Conservation (phyloP, 2,888 invertebrate genomes). For the Subacronicta megacephala region DNA sequence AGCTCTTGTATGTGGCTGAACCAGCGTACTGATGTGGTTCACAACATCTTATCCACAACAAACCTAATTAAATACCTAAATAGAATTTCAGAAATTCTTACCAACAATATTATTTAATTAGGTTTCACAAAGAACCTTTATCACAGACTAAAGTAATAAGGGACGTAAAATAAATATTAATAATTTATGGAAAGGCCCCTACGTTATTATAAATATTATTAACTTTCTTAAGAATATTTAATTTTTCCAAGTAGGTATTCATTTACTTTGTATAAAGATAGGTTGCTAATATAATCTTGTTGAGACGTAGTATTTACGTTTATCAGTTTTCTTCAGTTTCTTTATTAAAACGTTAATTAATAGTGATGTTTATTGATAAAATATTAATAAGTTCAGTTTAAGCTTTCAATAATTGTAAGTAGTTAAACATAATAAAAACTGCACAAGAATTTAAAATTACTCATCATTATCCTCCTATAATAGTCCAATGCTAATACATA, state of each 20-base stretch:
- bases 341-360: too few relatives aligned
- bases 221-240: constrained; percentile 2
- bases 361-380: too few relatives aligned
- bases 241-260: constrained; percentile 5
- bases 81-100: neutral
- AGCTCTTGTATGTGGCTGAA: neutral
- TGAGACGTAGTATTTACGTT: too few relatives aligned
- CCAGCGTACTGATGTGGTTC: constrained; percentile 17
- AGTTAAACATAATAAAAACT: too few relatives aligned
- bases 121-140: constrained; percentile 12
- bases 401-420: too few relatives aligned
- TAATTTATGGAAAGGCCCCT: constrained; percentile 11
- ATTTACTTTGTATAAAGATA: constrained; percentile 6
- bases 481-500: too few relatives aligned
- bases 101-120: constrained; percentile 13
- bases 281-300: constrained; percentile 1
- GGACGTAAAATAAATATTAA: constrained; percentile 21
- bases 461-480: too few relatives aligned
- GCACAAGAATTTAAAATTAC: too few relatives aligned
- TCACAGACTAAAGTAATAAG: constrained; percentile 20
- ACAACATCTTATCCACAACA: constrained; percentile 2
- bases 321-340: neutral
- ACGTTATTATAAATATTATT: constrained; percentile 21
- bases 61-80: constrained; percentile 1
- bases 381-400: too few relatives aligned